These are phyloP conservation scores for Sebastolobus alascanus DNA, from an alignment of 2,797 vertebrate species.

Conservation along the genomic window DNA sequence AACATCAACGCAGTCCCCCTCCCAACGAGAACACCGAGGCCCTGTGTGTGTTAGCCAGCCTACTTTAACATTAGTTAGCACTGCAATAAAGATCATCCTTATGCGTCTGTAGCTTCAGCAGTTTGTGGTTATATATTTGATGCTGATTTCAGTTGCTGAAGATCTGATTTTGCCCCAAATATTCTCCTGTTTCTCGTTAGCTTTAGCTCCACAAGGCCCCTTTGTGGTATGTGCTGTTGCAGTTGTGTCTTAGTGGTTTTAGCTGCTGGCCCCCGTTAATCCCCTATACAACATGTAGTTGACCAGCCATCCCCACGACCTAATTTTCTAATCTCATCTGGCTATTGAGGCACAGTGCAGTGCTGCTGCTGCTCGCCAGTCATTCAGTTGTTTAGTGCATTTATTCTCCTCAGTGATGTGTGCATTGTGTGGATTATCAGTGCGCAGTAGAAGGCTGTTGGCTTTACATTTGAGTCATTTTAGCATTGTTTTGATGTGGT, in stretches of 20 bases:
- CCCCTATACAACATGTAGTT: conserved; percentile 76
- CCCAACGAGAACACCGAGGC: conserved; percentile 74
- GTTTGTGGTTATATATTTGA: background rate
- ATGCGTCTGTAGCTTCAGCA: too few relatives aligned
- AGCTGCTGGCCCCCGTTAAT: conserved; percentile 74
- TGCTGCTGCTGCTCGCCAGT: conserved; percentile 17
- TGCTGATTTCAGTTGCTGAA: background rate
- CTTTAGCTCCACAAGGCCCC: conserved; percentile 35
- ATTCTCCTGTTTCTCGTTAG: background rate
- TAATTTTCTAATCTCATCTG: conserved; percentile 85
- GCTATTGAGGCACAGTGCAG: conserved; percentile 47
- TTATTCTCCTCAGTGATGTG: background rate
- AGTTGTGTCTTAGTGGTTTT: conserved; percentile 35
- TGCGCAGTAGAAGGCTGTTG: conserved; percentile 3
- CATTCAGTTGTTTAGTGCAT: background rate
- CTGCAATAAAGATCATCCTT: background rate
- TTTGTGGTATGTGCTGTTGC: conserved; percentile 52
- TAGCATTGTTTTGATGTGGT: background rate
- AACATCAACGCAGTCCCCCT: conserved; percentile 77
- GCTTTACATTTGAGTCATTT: background rate
- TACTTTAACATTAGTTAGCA: conserved; percentile 35
- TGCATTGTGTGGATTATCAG: background rate
- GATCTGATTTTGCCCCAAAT: rapidly evolving
- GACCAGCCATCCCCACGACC: conserved; percentile 82
- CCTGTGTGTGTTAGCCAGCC: conserved; percentile 52